phyloP scores from a whole-genome alignment of 2,797 vertebrate genomes.

The Platalea minor region DNA sequence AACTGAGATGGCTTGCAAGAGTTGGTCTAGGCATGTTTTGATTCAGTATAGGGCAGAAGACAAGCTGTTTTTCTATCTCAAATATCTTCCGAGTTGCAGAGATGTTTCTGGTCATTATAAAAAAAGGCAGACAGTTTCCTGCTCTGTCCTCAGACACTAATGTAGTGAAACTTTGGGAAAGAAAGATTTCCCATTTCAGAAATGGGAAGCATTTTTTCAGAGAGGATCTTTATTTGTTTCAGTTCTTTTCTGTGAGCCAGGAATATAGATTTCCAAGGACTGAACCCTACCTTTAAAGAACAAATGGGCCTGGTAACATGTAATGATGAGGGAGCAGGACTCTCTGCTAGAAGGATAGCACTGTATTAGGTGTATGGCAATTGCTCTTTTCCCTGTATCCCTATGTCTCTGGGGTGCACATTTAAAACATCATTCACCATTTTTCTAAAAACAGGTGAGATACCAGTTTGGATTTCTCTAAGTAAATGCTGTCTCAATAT shows the following conservation, averaged over 20 bases:
- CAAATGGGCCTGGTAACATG: background rate
- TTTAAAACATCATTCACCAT: constrained; percentile 27
- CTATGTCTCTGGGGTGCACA: constrained; percentile 22
- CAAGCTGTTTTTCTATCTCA: background rate
- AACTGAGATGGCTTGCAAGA: background rate
- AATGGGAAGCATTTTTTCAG: background rate
- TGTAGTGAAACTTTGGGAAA: background rate
- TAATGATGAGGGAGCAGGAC: background rate
- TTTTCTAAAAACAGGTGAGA: constrained; percentile 55
- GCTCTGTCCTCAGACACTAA: background rate
- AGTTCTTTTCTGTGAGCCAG: background rate
- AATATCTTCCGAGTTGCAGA: background rate
- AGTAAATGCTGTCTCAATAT: constrained; percentile 41
- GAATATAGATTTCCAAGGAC: background rate
- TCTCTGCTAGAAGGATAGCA: background rate
- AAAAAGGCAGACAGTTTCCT: background rate
- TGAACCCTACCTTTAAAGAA: background rate
- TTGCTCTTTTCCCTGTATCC: constrained; percentile 50
- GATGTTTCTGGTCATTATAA: background rate
- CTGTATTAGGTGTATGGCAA: background rate
- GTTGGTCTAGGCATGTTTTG: background rate
- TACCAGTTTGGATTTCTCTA: constrained; percentile 53
- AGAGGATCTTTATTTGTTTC: background rate
- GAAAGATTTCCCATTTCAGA: background rate
- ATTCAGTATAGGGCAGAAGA: background rate